Evolutionary conservation across 2,113 vertebrate genomes (phyloP), one percentile per base, ranked within the genome.

Genomic region (Xenotilapia caudafasciata): DNA sequence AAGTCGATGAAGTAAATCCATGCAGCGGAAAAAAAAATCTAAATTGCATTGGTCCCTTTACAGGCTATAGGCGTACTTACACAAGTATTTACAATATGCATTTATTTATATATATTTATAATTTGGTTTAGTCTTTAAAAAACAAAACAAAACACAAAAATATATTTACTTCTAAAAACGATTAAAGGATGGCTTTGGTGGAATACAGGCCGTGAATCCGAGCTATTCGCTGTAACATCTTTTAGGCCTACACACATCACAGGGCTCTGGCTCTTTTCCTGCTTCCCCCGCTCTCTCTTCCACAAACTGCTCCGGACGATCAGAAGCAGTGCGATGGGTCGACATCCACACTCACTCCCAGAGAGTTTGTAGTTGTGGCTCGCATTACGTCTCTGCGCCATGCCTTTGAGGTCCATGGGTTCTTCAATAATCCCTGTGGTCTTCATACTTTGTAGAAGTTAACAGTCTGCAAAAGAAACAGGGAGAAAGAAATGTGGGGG

Each of bases 11-110:
- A 82, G 90, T 92, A 89, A 89, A 94, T 95, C 95, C 95, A 96
- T 95, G 95, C 95, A 95, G 92, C 86, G 68, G 83, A 6, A 73
- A 91, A 91, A 49, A 49, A 49, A 70, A 88, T 95, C 82, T 91
- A 91, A 93, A 96, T 96, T 96, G 94, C 96, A 95, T 94, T 95
- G 93, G 93, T 96, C 95, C 94, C 92, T 94, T 95, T 90, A 92
- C 90, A 96, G 93, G 84, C 90, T 89, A 94, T 83, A 90, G 88
- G 89, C 92, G 81, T 82, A 92, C 83, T 88, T 88, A 95, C 90
- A 95, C 92, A 93, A 58, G 75, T 95, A 94, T 95, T 90, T 96
- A 96, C 94, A 96, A 93, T 90, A 96, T 87, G 93, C 86, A 90
- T 90, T 93, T 35, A 90, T 93, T 94, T 89, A 82, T 92, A 86